Base-by-base conservation (phyloP, 1,140 invertebrate genomes). In the Diplogasteroides magnus region DNA sequence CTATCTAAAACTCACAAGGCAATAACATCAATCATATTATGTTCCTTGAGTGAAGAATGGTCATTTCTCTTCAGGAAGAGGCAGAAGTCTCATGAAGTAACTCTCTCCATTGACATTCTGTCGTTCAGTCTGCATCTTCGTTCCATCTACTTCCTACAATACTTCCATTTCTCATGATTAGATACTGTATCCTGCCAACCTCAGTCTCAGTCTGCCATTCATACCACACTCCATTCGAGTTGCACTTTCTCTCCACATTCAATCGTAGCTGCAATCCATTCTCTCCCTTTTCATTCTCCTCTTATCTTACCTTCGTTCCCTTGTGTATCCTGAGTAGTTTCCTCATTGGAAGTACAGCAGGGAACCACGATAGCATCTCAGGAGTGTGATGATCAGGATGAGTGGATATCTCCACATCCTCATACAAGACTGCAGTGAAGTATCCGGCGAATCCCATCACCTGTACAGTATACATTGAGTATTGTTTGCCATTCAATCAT, bases 371-470 rank as follows among this genome's bases (percentile, higher is more conserved):
- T 19, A 77, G 29, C 66, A 77, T 73, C 32, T 56, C 71, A 3
- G 59, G 31, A 13, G 77, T 74, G 14, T 78, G 64, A 19, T 48
- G 37, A 48, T 19, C 37, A 11, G 37, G 6, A 48, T 11, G 37
- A 48, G 19, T 11, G 6, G 19, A 48, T 19, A 48, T 48, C 19
- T 48, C 37, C 2, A 80, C 64, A 58, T 78, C 68, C 58, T 78
- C 74, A 64, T 79, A 80, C 6, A 80, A 68, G 29, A 31, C 23
- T 19, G 71, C 67, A 23, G 78, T 65, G 60, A 80, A 80, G 59
- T 78, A 78, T 11, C 76, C 80, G 25, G 78, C 79, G 66, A 80
- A 80, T 32, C 80, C 78, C 73, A 77, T 80, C 26, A 80, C 25
- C 68, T 75, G 64, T 19, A 48, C 63, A 68, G 63, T 59, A 15